A percentile compares a stretch with the other conserved stretches of the same genome.
These are phyloP conservation scores for Sussaba pulchella DNA, from an alignment of 2,888 invertebrate genomes.

Conservation along the genomic window DNA sequence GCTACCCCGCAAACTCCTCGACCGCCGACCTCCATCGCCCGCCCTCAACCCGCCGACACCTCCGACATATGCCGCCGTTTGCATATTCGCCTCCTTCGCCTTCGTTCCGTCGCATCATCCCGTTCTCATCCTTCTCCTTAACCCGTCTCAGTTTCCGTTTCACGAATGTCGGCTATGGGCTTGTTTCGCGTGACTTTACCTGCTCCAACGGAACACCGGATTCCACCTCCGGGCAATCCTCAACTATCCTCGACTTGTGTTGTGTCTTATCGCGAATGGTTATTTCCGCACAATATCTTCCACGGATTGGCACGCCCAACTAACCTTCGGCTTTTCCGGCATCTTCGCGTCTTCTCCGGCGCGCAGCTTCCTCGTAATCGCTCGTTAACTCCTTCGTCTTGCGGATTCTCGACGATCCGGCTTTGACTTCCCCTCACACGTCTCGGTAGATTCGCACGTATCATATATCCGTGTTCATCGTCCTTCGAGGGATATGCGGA, in stretches of 20 bases:
- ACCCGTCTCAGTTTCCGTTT: constrained; percentile 21
- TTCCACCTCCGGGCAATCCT: constrained; percentile 36
- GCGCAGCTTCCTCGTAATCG: constrained; percentile 30
- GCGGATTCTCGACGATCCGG: constrained; percentile 26
- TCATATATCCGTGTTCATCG: constrained; percentile 14
- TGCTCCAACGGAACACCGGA: not conserved
- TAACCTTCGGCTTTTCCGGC: constrained; percentile 36
- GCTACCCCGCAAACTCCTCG: constrained; percentile 39
- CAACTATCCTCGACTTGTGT: constrained; percentile 23
- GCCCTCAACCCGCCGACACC: constrained; percentile 53
- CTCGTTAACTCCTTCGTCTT: constrained; percentile 56
- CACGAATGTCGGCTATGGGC: not conserved
- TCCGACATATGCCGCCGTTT: constrained; percentile 53
- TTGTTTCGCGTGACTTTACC: constrained; percentile 27
- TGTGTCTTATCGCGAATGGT: constrained; percentile 55
- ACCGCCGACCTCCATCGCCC: constrained; percentile 49
- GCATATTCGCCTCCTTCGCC: constrained; percentile 53
- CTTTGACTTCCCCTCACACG: not conserved
- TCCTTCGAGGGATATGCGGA: not conserved
- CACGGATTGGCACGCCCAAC: constrained; percentile 44
- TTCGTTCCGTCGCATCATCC: constrained; percentile 31
- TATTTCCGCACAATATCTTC: constrained; percentile 43
- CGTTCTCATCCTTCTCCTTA: constrained; percentile 12
- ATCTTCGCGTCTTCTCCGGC: constrained; percentile 5
- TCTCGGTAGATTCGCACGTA: not conserved